Evolutionary conservation across 1,140 invertebrate species (phyloP), one percentile per base, ranked within the genome.

Genomic region (Ptiloglossa arizonensis): DNA sequence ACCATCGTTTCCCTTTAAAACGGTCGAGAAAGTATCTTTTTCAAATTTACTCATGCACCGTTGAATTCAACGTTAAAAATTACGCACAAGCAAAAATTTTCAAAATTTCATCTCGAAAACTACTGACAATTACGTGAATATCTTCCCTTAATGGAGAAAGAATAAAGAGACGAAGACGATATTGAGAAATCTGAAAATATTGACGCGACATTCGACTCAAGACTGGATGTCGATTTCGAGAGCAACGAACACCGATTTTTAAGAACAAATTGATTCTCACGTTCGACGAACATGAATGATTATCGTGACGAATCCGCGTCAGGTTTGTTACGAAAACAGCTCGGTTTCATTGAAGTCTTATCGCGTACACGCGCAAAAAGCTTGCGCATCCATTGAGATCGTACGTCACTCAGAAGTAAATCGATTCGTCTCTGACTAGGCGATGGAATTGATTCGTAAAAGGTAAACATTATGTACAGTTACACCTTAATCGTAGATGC

Each of bases 261-360:
- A 60, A 15, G 48, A 63, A 48, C 29, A 68, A 32, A 35, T n/a
- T 11, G 52, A 50, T 41, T 38, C 5, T 22, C 11, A 19, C 15
- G 56, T 50, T 24, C 63, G 24, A 54, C 22, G 46, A 35, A 44
- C 63, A 52, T 76, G 69, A 44, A 59, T 41, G 54, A 17, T 81
- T 81, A 81, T 82, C 81, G 11, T 24, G 71, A 29, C 50, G 19
- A 59, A 66, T 60, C 52, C 22, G 15, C 5, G 44, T 5, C 57
- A 32, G 29, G 54, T 38, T n/a, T n/a, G 24, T 6, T 50, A 52
- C 54, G 59, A 79, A 82, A 81, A 82, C 59, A 81, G 41, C 46
- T 41, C 27, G 52, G 50, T 67, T 69, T 71, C 66, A 44, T 63
- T 50, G 15, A 44, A 5, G 32, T 56, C 54, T 82, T 82, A 83